Base-by-base conservation (phyloP, 2,888 invertebrate species). In the Drosophila maculinotata region DNA sequence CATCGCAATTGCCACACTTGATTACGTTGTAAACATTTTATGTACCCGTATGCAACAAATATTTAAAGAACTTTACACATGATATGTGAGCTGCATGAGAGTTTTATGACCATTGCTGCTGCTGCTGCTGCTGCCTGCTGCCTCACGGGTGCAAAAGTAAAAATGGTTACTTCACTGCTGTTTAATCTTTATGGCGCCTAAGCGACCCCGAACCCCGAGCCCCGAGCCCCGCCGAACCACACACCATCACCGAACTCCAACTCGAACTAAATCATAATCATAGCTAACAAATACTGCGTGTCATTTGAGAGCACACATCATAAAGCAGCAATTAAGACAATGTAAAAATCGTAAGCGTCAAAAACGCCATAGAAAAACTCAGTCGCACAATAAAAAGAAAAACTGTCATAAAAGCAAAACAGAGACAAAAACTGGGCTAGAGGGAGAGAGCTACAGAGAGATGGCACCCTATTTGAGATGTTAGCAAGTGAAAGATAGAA, bases 321-420 rank as follows among this genome's bases (percentile, higher is more conserved):
- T 84, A 84, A 84, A 84, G 86, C 87, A 79, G 86, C 87, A 84
- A 84, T 84, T 84, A 84, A 87, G 79, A 79, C 77, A 74, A 78
- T 87, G 87, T 85, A 67, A 42, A 87, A 87, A 79, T 87, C 72
- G 85, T 80, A 74, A 85, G 81, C 86, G 86, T 81, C 71, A 86
- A 83, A 86, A 74, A 76, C 62, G 80, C 67, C 85, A 82, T 80
- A 85, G 83, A 79, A 76, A 75, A 80, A 83, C 66, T 69, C 76
- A 41, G 78, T 59, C 63, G 68, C 60, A 71, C 78, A 85, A 83
- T 83, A 86, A 83, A 86, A 70, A 62, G 64, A 69, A 69, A 69
- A 86, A 78, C 87, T 70, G 67, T 63, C 74, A 80, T 82, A 86
- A 82, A 82, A 75, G 57, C 15, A 39, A 63, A 62, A 45, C 60